Evolutionary conservation across 2,113 vertebrate species (phyloP), one percentile per base, ranked within the genome.

Genomic region (Neoarius graeffei): DNA sequence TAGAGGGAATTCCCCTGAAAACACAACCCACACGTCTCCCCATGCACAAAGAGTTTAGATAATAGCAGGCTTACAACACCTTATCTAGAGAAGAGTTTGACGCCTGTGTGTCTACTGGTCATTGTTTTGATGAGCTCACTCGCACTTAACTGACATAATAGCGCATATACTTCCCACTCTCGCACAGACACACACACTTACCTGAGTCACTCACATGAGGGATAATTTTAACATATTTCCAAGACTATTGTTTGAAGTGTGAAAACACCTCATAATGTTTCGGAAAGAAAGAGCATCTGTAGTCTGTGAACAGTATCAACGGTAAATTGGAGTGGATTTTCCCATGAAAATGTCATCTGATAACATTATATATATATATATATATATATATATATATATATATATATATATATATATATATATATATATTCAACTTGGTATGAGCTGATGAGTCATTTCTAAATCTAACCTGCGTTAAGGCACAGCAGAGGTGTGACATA

Each of bases 41-140:
- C 80, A 80, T 81, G 81, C 86, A 88, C 84, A 88, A 85, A 84
- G 64, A 84, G 54, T 27, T 60, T 83, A 81, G 89, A 88, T 91
- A 90, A 91, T 90, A 88, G 85, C 79, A 85, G 87, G 89, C 54
- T 90, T 89, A 84, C 87, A 85, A 87, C 90, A 88, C 86, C 82
- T 83, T 88, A 86, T 86, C 87, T 87, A 77, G 79, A 84, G 85
- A 85, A 89, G 85, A 76, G 67, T 89, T 81, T 91, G 89, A 90
- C 88, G 87, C 89, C 91, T 89, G 64, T 69, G 64, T 90, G 91
- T 91, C 88, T 91, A 86, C 85, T 84, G 87, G 87, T 88, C 88
- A 90, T 88, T 89, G 89, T 90, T 90, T 82, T 79, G 85, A 89
- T 89, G 84, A 90, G 79, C 84, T 91, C 85, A 89, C 23, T 92